These are phyloP conservation scores for Drosophila rhopaloa DNA, from an alignment of 1,140 invertebrate species.

Conservation along the genomic window DNA sequence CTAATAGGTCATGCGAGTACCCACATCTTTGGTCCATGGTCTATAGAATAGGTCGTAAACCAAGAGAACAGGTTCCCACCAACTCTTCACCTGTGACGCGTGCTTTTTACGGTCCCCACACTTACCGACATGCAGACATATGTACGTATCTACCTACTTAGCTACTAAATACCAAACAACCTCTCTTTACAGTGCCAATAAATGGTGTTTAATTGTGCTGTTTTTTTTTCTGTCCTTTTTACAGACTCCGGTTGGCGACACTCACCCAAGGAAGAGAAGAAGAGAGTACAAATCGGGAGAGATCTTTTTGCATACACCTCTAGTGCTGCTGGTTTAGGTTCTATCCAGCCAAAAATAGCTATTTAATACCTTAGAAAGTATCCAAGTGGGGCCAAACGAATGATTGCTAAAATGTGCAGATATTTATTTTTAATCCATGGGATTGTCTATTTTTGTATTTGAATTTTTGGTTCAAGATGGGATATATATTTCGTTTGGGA, in stretches of 20 bases:
- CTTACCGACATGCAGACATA: background rate
- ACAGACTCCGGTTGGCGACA: conserved; percentile 40
- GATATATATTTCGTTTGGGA: too few species aligned
- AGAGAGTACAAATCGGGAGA: conserved; percentile 2
- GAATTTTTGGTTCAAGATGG: too few species aligned
- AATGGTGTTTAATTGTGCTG: conserved; percentile 43
- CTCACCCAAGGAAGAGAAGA: background rate
- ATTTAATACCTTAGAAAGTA: too few species aligned
- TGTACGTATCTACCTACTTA: background rate
- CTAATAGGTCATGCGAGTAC: conserved; percentile 35
- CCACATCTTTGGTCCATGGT: conserved; percentile 2
- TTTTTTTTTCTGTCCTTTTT: conserved; percentile 22
- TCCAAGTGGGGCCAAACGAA: too few species aligned
- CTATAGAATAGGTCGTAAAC: conserved; percentile 27
- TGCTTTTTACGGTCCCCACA: conserved; percentile 20
- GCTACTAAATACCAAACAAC: conserved; percentile 36
- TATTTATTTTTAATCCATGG: too few species aligned
- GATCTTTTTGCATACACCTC: conserved; percentile 16
- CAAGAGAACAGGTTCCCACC: conserved; percentile 38
- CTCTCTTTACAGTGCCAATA: conserved; percentile 25
- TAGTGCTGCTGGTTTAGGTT: background rate
- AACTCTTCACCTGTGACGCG: conserved; percentile 37
- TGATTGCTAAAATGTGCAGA: too few species aligned
- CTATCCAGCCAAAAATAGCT: background rate
- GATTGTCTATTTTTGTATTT: too few species aligned